Evolutionary conservation across 2,797 vertebrate species (phyloP).

Genomic region (Strix occidentalis): DNA sequence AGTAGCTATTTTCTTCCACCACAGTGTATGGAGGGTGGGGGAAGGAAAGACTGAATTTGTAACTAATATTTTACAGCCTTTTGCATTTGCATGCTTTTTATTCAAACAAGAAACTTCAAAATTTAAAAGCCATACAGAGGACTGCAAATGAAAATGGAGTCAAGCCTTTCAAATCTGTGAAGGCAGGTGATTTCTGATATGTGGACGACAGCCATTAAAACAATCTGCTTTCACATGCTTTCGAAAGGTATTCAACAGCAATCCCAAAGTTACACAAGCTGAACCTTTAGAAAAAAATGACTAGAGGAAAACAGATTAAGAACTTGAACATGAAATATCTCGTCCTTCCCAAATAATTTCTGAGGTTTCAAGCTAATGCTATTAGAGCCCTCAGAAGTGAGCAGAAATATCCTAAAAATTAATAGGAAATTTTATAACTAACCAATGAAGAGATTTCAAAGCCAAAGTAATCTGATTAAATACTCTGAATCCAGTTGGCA

Average conservation of each 20-base stretch:
- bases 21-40: accelerated
- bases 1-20: background rate
- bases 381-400: background rate
- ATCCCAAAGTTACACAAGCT: background rate
- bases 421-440: slow-evolving; percentile 28
- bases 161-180: background rate
- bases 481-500: slow-evolving; percentile 23
- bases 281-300: background rate
- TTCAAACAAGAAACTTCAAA: background rate
- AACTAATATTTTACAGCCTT: background rate
- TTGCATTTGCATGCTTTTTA: background rate
- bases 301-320: background rate
- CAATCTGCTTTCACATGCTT: background rate
- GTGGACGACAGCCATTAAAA: background rate
- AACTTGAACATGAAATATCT: background rate
- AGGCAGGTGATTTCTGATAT: background rate
- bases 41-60: background rate
- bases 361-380: background rate
- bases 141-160: background rate
- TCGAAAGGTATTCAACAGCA: background rate
- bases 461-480: slow-evolving; percentile 40
- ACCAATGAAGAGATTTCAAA: slow-evolving; percentile 24
- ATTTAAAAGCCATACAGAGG: background rate
- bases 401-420: background rate
- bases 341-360: background rate